Base-by-base conservation (phyloP, 2,888 invertebrate species). In the Ctena decussata region DNA sequence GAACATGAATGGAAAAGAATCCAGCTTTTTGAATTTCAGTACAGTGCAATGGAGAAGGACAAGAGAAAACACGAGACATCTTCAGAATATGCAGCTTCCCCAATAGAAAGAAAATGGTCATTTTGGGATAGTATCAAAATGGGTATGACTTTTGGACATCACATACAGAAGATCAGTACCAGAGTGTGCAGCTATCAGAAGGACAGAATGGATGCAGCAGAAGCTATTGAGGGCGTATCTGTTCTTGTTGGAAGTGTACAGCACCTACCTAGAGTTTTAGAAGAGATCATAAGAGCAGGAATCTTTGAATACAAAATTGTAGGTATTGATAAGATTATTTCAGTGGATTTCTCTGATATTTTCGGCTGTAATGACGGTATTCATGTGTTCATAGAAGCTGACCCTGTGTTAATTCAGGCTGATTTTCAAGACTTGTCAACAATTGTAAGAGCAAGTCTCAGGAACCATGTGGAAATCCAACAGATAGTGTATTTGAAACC, bases 1-100 rank as follows among this genome's bases (percentile, higher is more conserved):
- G 18, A 21, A 65, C 32, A n/a, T 35, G 65, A 65, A 65, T 65
- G 65, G 65, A 65, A 65, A 65, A 32, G 65, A 65, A 65, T 65
- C 65, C 65, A 65, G 35, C 32, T 65, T 32, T 65, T 65, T 35
- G 65, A 65, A 21, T 65, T 65, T 65, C 65, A 65, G 21, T 65
- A 12, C 21, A 65, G 65, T 65, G 21, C 35, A 1, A 32, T 35
- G 35, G 35, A 65, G 15, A 65, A 35, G 35, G 65, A 65, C 32
- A 65, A 35, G 21, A 1, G 21, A 35, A 65, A 35, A 65, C 21
- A 35, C 21, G 65, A 65, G 35, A 35, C 65, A 65, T 3, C 2
- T 65, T 32, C 35, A 11, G 65, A 65, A 5, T 35, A 65, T 35
- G 30, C 27, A 30, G 3, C 57, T 57, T 65, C 65, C 2, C 21